phyloP scores from a whole-genome alignment of 2,797 vertebrate species.

The Ataeniobius toweri region DNA sequence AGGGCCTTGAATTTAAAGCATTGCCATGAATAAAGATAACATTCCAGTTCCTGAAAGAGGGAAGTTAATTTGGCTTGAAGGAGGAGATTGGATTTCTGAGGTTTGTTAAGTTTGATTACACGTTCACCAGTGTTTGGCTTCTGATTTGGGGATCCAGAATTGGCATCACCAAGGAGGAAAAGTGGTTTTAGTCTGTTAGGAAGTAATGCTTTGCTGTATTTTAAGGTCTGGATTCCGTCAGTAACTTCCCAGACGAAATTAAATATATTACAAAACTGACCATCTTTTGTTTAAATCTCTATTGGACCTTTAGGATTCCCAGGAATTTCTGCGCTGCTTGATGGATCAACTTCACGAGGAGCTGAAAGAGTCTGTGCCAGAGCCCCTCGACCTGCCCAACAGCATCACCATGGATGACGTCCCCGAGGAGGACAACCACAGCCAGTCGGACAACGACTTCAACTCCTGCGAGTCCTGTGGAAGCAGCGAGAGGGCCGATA shows the following conservation, averaged over 20 bases:
- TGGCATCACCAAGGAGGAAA: conserved; percentile 38
- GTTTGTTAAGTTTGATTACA: conserved; percentile 60
- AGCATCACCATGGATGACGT: conserved; percentile 69
- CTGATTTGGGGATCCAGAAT: conserved; percentile 37
- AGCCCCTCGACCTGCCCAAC: conserved; percentile 83
- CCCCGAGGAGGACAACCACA: conserved; percentile 87
- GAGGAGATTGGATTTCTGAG: conserved; percentile 50
- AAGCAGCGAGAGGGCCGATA: conserved; percentile 88
- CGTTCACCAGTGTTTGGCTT: conserved; percentile 55
- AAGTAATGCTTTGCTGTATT: neutral
- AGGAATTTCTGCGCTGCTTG: conserved; percentile 96
- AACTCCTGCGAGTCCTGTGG: conserved; percentile 94
- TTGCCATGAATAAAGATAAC: conserved; percentile 62
- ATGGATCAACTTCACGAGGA: conserved; percentile 99
- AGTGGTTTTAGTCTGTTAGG: conserved; percentile 25
- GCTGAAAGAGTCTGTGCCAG: conserved; percentile 88
- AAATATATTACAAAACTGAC: neutral
- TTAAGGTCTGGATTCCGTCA: neutral
- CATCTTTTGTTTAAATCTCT: neutral
- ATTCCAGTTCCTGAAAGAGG: conserved; percentile 52
- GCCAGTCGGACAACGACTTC: conserved; percentile 90
- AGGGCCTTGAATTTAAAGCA: conserved; percentile 55
- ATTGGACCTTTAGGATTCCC: conserved; percentile 86
- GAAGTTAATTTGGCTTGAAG: conserved; percentile 48
- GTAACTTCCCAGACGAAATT: conserved; percentile 1